Percentiles rank a stretch among this genome's conserved stretches.
Conservation (phyloP, 2,888 invertebrate genomes). For the Criorhina ranunculi region DNA sequence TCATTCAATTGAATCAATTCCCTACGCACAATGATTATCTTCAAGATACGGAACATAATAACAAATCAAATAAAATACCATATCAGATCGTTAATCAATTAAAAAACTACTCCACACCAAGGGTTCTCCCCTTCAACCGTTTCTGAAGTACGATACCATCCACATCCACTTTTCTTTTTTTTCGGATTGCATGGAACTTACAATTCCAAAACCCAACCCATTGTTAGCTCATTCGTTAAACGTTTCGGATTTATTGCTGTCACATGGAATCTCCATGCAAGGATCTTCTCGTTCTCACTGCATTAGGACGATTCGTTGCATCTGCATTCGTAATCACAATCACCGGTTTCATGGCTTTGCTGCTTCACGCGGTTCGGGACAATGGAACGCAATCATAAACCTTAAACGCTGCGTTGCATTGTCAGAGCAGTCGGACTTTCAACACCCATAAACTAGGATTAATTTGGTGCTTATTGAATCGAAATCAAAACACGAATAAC, state of each 20-base stretch:
- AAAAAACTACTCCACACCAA: conserved; percentile 42
- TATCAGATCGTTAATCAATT: conserved; percentile 71
- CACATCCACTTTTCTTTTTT: conserved; percentile 25
- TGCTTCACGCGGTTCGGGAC: conserved; percentile 61
- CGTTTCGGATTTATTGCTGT: conserved; percentile 77
- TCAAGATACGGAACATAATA: conserved; percentile 36
- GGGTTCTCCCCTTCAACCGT: neutral
- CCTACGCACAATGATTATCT: neutral
- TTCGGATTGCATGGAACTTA: conserved; percentile 29
- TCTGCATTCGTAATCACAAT: conserved; percentile 73
- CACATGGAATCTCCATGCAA: conserved; percentile 61
- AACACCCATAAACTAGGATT: conserved; percentile 85
- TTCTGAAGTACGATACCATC: neutral
- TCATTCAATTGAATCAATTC: conserved; percentile 8
- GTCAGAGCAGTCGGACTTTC: conserved; percentile 80
- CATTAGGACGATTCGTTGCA: conserved; percentile 77
- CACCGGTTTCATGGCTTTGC: conserved; percentile 19
- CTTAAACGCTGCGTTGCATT: conserved; percentile 78
- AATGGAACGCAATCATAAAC: conserved; percentile 78
- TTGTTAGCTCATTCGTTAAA: conserved; percentile 73
- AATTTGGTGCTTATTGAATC: conserved; percentile 84
- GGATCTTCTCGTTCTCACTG: conserved; percentile 72
- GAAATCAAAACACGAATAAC: conserved; percentile 82
- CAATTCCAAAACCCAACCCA: conserved; percentile 53
- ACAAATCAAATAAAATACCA: conserved; percentile 55